Evolutionary conservation across 2,888 invertebrate species (phyloP).

Genomic region (Perithous albicinctus): DNA sequence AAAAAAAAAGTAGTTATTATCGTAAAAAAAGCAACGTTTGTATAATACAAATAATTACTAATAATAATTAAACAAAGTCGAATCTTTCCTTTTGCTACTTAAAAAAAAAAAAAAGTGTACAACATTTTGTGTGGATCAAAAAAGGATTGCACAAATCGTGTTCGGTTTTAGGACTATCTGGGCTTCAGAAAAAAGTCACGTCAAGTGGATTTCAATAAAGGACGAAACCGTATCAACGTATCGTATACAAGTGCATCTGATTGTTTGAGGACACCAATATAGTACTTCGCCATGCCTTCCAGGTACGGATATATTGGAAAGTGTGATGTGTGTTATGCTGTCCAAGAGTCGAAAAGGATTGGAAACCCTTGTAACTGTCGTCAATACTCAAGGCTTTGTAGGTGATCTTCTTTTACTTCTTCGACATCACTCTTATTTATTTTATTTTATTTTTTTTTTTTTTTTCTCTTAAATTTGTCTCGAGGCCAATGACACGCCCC

Average conservation of each 20-base stretch:
- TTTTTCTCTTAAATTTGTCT: not conserved
- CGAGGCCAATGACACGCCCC: not conserved
- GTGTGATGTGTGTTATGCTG: not conserved
- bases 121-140: too few species aligned
- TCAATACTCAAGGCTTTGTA: not conserved
- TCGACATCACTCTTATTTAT: too few species aligned
- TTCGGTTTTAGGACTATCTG: not conserved
- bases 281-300: not conserved
- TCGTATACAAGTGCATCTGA: not conserved
- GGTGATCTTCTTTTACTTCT: not conserved
- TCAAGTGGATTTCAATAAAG: not conserved
- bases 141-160: too few species aligned
- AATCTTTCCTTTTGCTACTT: too few species aligned
- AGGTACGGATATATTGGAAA: constrained; percentile 3
- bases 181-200: not conserved
- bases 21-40: too few species aligned
- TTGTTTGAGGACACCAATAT: not conserved
- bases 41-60: too few species aligned
- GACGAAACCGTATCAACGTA: not conserved
- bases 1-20: not conserved
- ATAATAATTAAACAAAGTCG: too few species aligned
- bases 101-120: too few species aligned
- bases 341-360: not conserved
- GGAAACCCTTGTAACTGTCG: not conserved
- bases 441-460: too few species aligned